A percentile compares a stretch with the other conserved stretches of the same genome.
Evolutionary conservation across 2,797 vertebrate species (phyloP).

Genomic region (Sebastes alutus): DNA sequence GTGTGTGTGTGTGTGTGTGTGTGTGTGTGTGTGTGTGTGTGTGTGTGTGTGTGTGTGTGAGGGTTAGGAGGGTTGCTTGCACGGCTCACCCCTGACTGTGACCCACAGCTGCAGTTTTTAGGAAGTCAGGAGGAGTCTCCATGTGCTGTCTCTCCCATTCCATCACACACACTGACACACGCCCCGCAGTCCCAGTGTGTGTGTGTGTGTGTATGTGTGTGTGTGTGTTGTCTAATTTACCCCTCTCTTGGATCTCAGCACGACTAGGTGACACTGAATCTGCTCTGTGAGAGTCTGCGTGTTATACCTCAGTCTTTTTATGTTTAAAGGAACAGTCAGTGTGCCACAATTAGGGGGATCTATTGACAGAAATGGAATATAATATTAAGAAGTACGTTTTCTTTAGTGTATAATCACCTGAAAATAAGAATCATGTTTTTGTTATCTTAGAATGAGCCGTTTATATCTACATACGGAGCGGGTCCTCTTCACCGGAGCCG

Average conservation of each 20-base stretch:
- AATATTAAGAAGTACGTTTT: too few species aligned
- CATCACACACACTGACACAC: slow-evolving; percentile 67
- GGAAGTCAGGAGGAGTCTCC: slow-evolving; percentile 65
- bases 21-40: background rate
- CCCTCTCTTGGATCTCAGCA: slow-evolving; percentile 32
- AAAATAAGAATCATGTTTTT: background rate
- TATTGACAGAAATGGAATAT: background rate
- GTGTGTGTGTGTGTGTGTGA: background rate
- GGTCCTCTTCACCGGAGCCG: too few species aligned
- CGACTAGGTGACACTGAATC: slow-evolving; percentile 17
- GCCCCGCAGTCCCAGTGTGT: slow-evolving; percentile 31
- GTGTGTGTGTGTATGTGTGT: background rate
- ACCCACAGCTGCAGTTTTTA: slow-evolving; percentile 73
- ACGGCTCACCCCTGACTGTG: slow-evolving; percentile 58
- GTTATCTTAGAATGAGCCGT: background rate
- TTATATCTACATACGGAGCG: background rate
- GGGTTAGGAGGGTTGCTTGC: background rate
- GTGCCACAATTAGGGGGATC: background rate
- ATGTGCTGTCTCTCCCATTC: slow-evolving; percentile 70
- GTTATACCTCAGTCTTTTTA: slow-evolving; percentile 14
- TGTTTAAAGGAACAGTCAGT: background rate
- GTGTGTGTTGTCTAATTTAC: slow-evolving; percentile 53
- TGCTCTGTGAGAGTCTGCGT: background rate
- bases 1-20: background rate
- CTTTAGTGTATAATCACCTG: too few species aligned